phyloP scores from a whole-genome alignment of 1,140 invertebrate genomes.

The Macrocentrus cingulum region DNA sequence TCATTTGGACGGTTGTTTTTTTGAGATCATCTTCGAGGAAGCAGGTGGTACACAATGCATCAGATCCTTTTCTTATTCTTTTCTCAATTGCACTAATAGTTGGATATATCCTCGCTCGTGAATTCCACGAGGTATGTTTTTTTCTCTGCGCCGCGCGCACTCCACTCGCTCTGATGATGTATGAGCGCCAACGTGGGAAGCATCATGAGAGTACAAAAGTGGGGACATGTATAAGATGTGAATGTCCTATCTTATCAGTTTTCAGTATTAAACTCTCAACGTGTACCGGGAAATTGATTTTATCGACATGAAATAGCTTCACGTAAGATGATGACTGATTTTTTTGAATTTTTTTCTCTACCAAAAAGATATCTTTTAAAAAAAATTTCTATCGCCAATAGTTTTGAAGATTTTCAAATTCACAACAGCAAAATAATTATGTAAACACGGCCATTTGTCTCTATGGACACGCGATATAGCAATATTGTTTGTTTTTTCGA shows the following conservation, averaged over 20 bases:
- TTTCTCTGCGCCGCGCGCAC: too few relatives aligned
- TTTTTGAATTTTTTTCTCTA: too few relatives aligned
- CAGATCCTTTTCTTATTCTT: neutral
- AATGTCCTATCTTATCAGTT: conserved; percentile 27
- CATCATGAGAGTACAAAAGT: neutral
- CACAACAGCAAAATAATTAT: neutral
- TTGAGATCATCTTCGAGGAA: too few relatives aligned
- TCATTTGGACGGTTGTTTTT: neutral
- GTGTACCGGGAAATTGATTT: conserved; percentile 26
- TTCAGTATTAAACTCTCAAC: conserved; percentile 8
- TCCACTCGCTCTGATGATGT: too few relatives aligned
- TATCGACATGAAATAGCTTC: conserved; percentile 17
- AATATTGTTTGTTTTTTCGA: too few relatives aligned
- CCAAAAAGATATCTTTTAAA: too few relatives aligned
- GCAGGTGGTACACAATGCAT: conserved; percentile 42
- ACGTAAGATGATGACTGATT: conserved; percentile 14
- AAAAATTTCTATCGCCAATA: too few relatives aligned
- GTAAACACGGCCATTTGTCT: too few relatives aligned
- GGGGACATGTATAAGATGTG: conserved; percentile 16
- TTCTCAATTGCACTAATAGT: neutral
- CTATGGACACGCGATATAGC: too few relatives aligned
- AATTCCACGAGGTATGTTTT: conserved; percentile 12
- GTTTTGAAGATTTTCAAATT: neutral
- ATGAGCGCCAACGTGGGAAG: conserved; percentile 3
- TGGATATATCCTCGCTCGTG: too few relatives aligned